Conservation (phyloP, 2,113 vertebrate species). For the Corythaeola cristata region DNA sequence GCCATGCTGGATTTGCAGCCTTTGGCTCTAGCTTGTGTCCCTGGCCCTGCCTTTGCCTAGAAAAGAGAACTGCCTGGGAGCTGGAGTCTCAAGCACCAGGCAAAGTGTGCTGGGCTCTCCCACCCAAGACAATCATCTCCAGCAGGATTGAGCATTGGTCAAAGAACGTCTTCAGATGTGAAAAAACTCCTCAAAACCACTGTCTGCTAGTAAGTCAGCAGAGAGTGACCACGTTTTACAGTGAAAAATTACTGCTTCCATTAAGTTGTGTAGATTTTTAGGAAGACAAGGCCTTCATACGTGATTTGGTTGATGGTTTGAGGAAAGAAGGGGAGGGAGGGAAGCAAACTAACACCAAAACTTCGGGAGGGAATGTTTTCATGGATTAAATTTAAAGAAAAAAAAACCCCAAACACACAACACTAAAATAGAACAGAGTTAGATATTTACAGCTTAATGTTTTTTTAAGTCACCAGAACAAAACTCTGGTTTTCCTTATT, state of each 20-base stretch:
- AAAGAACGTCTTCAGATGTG: neutral
- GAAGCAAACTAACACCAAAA: neutral
- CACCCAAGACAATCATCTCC: neutral
- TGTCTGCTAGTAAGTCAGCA: neutral
- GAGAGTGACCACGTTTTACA: neutral
- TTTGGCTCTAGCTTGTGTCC: neutral
- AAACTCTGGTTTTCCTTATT: conserved; percentile 68
- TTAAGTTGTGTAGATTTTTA: neutral
- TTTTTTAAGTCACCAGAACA: conserved; percentile 66
- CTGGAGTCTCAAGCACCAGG: neutral
- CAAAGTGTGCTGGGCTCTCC: neutral
- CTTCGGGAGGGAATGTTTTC: neutral
- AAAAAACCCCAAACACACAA: neutral
- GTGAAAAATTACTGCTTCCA: neutral
- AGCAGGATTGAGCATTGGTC: neutral
- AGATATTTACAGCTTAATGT: conserved; percentile 61
- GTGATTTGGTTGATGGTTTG: neutral
- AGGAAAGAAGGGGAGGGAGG: neutral
- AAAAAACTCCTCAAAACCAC: neutral
- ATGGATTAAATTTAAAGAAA: conserved; percentile 19
- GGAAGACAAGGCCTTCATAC: neutral
- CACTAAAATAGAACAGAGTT: conserved; percentile 53
- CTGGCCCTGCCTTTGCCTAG: neutral
- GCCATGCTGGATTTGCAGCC: neutral
- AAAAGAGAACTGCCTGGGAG: neutral